These are phyloP conservation scores for Callionymus lyra DNA, from an alignment of 2,113 vertebrate genomes.

Conservation along the genomic window DNA sequence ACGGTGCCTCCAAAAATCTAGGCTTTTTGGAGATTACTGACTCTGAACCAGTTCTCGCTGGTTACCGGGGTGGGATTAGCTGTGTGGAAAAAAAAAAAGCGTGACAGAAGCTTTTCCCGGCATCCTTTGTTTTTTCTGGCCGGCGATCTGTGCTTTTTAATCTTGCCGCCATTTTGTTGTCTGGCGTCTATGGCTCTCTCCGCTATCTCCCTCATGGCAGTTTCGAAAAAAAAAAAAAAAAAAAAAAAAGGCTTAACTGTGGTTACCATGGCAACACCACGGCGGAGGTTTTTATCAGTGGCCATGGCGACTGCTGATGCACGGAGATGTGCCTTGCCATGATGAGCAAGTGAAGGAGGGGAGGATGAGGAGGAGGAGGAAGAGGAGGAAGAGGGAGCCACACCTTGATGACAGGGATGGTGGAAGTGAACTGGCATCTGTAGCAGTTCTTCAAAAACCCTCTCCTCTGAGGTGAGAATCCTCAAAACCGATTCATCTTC, in stretches of 20 bases:
- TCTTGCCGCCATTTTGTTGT: constrained; percentile 62
- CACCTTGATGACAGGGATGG: constrained; percentile 13
- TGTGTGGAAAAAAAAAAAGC: constrained; percentile 14
- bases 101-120: constrained; percentile 17
- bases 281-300: constrained; percentile 57
- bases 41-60: constrained; percentile 63
- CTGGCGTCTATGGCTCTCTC: constrained; percentile 25
- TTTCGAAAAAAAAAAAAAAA: no score
- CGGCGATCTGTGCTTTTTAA: constrained; percentile 48
- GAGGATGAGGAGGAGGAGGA: no score
- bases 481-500: no score
- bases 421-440: constrained; percentile 26
- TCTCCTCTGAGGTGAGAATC: constrained; percentile 18
- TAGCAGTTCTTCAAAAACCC: constrained; percentile 38
- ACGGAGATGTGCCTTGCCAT: constrained; percentile 27
- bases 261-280: constrained; percentile 62
- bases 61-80: constrained; percentile 65
- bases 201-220: constrained; percentile 43
- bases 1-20: constrained; percentile 52
- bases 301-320: constrained; percentile 52
- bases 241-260: constrained; percentile 53
- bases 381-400: background rate
- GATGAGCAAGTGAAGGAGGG: background rate
- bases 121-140: constrained; percentile 46
- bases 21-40: constrained; percentile 65